Evolutionary conservation across 2,888 invertebrate genomes (phyloP), one percentile per base, ranked within the genome.

Genomic region (Eupithecia centaureata): DNA sequence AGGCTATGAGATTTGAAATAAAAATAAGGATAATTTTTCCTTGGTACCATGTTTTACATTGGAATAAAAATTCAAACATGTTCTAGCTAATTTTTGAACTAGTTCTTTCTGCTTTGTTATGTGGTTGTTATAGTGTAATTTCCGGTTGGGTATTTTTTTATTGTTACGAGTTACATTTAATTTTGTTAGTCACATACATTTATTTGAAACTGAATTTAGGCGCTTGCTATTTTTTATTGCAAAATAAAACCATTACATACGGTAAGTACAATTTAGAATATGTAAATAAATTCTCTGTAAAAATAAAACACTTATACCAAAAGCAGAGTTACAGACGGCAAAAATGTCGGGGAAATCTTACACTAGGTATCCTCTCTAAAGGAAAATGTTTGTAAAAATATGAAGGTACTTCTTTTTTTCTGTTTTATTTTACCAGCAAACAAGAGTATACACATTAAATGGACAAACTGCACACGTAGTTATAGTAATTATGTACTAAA

Each of bases 61-160:
- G 18, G 22, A 47, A 22, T 47, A 18, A 5, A n/a, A 8, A 22
- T 18, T 42, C 10, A 12, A 47, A 12, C 18, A 47, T 12, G 0
- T 42, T 42, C 10, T 18, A 22, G 12, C 2, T 22, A 10, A 3
- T 0, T 8, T 22, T 18, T 18, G n/a, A 18, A 42, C 5, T 8
- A 18, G n/a, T 18, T 42, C 18, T 18, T 18, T 42, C 18, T 47
- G 22, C 47, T 47, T 47, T 47, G 22, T 22, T 47, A 22, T 4
- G 47, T 12, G 22, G 1, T 22, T 10, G 22, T 47, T 47, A 22
- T 22, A 47, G 47, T 4, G 10, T 47, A 47, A 22, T 47, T 47
- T 47, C 47, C 47, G 47, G 47, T 47, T 47, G 22, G 42, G 47
- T 47, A 4, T 47, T 22, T 18, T 18, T 47, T 42, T 47, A 47